Percentiles rank a stretch among this genome's conserved stretches.
phyloP scores from a whole-genome alignment of 2,888 invertebrate genomes.

The Limenitis arthemis region DNA sequence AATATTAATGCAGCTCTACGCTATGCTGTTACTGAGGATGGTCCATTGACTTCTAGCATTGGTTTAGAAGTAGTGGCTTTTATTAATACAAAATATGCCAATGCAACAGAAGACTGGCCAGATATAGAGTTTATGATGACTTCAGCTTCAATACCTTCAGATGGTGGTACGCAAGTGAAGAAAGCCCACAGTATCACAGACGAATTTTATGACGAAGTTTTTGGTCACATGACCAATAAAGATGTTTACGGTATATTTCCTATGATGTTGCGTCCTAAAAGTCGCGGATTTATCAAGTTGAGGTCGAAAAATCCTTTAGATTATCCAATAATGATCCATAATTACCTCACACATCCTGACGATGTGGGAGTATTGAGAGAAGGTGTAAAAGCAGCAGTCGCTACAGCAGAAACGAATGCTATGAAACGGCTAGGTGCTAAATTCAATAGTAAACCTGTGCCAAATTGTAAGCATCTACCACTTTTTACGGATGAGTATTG shows the following conservation, averaged over 20 bases:
- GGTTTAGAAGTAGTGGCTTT: constrained; percentile 92
- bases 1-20: constrained; percentile 87
- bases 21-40: constrained; percentile 89
- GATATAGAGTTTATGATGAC: constrained; percentile 94
- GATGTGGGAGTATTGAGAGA: constrained; percentile 88
- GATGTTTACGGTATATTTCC: constrained; percentile 89
- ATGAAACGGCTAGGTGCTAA: constrained; percentile 85
- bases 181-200: constrained; percentile 86
- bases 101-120: constrained; percentile 90
- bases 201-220: constrained; percentile 85
- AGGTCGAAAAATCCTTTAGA: constrained; percentile 79
- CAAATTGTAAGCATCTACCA: constrained; percentile 87
- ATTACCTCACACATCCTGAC: constrained; percentile 90
- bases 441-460: constrained; percentile 80
- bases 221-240: constrained; percentile 77
- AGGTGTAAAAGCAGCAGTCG: constrained; percentile 88
- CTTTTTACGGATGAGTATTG: constrained; percentile 88
- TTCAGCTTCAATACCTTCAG: constrained; percentile 85
- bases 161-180: constrained; percentile 87
- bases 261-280: constrained; percentile 92
- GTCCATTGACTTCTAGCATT: constrained; percentile 88
- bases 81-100: constrained; percentile 90
- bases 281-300: constrained; percentile 84
- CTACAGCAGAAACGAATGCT: constrained; percentile 83
- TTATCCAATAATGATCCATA: constrained; percentile 91